phyloP scores from a whole-genome alignment of 2,113 vertebrate species.

The Fukomys damarensis region DNA sequence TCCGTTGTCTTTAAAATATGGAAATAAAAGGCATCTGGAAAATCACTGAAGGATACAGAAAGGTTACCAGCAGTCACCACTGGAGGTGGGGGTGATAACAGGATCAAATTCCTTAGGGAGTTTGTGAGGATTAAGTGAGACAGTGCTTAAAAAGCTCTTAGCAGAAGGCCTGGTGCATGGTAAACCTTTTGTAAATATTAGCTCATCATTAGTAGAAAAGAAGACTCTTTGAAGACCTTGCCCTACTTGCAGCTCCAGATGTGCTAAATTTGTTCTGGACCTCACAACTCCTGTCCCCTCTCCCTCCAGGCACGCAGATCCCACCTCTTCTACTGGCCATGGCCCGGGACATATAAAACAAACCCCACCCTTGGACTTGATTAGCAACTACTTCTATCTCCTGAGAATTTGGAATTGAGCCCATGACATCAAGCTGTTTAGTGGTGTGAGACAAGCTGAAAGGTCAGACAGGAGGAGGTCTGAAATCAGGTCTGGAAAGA shows the following conservation, averaged over 20 bases:
- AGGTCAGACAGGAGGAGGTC: background rate
- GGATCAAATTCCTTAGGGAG: background rate
- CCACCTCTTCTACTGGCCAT: background rate
- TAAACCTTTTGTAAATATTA: background rate
- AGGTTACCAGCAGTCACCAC: background rate
- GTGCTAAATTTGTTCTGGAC: background rate
- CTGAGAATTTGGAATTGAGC: constrained; percentile 22
- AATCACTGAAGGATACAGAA: background rate
- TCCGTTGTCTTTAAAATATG: constrained; percentile 13
- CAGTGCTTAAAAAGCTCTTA: background rate
- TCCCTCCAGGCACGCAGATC: background rate
- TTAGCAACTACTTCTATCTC: background rate
- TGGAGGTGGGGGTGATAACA: background rate
- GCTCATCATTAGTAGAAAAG: background rate
- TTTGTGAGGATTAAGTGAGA: background rate
- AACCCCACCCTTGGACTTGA: background rate
- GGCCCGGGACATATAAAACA: background rate
- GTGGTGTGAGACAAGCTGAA: background rate
- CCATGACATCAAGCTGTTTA: background rate
- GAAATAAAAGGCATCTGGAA: background rate
- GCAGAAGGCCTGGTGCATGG: background rate
- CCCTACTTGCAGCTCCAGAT: background rate
- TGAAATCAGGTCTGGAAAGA: background rate
- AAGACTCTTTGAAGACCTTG: background rate
- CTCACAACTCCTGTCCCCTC: background rate